These are phyloP conservation scores for Petrophora chlorosata DNA, from an alignment of 2,888 invertebrate species.

Conservation along the genomic window DNA sequence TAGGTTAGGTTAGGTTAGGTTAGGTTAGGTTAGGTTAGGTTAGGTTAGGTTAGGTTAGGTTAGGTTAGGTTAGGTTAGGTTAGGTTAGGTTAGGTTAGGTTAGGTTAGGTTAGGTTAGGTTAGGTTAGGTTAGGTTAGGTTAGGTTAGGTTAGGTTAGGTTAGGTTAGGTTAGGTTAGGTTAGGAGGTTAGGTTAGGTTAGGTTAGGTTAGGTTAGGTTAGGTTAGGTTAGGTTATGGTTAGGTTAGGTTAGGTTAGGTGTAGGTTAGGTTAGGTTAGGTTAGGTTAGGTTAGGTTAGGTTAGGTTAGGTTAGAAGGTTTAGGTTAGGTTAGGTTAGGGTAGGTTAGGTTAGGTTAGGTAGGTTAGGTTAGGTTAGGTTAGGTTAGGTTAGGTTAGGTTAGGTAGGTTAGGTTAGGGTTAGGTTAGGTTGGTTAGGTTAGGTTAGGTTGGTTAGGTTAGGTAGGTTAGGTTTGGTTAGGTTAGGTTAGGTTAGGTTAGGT, in stretches of 20 bases:
- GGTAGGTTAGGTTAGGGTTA: too few species aligned
- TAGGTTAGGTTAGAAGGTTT: conserved; percentile 28
- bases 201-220: conserved; percentile 24
- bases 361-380: too few species aligned
- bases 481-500: conserved; percentile 19
- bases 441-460: too few species aligned
- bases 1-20: conserved; percentile 41
- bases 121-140: conserved; percentile 21
- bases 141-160: conserved; percentile 33
- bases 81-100: conserved; percentile 26
- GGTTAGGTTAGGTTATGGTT: conserved; percentile 33
- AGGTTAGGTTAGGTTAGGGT: too few species aligned
- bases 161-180: too few species aligned
- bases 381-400: conserved; percentile 31
- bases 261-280: too few species aligned
- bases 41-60: conserved; percentile 36
- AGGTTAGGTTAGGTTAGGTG: too few species aligned
- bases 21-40: conserved; percentile 41
- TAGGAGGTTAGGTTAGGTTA: too few species aligned
- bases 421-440: too few species aligned
- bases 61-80: too few species aligned
- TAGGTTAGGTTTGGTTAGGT: conserved; percentile 19
- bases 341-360: too few species aligned
- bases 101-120: conserved; percentile 19
- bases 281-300: conserved; percentile 28